A percentile compares a stretch with the other conserved stretches of the same genome.
Evolutionary conservation across 2,888 invertebrate species (phyloP).

Genomic region (Lithophane semibrunnea): DNA sequence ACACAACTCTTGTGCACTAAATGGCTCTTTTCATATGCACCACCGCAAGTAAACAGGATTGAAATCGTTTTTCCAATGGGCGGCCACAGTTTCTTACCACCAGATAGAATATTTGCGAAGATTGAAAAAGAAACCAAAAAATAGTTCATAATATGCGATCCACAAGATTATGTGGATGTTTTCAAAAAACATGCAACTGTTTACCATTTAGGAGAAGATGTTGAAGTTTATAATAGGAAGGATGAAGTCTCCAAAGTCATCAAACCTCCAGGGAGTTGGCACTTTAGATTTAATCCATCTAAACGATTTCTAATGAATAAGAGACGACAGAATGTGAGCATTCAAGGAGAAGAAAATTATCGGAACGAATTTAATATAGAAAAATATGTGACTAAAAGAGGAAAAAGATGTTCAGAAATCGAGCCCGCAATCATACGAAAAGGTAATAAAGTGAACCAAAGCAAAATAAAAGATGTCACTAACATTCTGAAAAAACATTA

Average conservation of each 20-base stretch:
- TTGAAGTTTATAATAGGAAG: conserved; percentile 17
- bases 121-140: conserved; percentile 7
- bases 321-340: neutral
- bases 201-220: conserved; percentile 16
- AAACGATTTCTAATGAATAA: neutral
- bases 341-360: neutral
- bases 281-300: conserved; percentile 9
- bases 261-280: conserved; percentile 10
- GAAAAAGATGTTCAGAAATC: conserved; percentile 48
- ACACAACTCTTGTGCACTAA: conserved; percentile 16
- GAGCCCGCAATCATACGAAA: conserved; percentile 46
- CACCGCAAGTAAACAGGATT: conserved; percentile 11
- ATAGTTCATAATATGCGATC: conserved; percentile 11
- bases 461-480: conserved; percentile 56
- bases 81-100: conserved; percentile 8
- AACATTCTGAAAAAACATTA: conserved; percentile 60
- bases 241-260: conserved; percentile 15
- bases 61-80: conserved; percentile 7
- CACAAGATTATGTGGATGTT: conserved; percentile 20
- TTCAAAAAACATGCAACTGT: conserved; percentile 17
- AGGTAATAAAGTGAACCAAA: conserved; percentile 51
- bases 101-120: conserved; percentile 12
- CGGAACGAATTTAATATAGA: conserved; percentile 33
- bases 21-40: conserved; percentile 8
- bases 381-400: conserved; percentile 53